Conservation (phyloP, 2,113 vertebrate genomes). For the Brachypodius melanocephalos region DNA sequence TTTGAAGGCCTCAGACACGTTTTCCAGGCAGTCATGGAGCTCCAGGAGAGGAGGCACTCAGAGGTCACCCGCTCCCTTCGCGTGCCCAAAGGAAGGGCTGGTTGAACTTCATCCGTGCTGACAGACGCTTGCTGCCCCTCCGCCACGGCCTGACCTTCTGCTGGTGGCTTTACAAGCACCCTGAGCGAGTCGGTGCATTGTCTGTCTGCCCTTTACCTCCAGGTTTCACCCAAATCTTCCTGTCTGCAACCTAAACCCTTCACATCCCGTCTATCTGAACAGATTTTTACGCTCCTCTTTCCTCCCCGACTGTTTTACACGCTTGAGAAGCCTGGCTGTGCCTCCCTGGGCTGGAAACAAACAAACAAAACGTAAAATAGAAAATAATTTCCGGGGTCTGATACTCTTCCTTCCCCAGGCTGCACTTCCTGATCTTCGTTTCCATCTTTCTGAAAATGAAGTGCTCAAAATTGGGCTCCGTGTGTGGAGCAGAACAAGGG, state of each 20-base stretch:
- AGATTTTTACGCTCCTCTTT: not conserved
- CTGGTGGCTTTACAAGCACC: not conserved
- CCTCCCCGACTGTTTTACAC: not conserved
- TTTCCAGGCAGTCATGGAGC: not conserved
- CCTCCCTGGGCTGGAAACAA: not conserved
- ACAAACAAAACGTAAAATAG: not conserved
- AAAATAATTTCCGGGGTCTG: not conserved
- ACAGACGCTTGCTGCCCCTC: not conserved
- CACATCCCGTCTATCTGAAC: not conserved
- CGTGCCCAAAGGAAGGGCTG: not conserved
- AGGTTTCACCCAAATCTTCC: not conserved
- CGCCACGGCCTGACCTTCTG: not conserved
- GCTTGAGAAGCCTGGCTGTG: not conserved
- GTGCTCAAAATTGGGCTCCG: not conserved
- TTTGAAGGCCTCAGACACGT: not conserved
- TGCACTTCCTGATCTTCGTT: accelerated
- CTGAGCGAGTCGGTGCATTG: not conserved
- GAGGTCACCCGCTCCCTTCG: not conserved
- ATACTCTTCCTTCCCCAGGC: not conserved
- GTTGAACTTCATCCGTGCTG: not conserved
- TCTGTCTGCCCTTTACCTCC: not conserved
- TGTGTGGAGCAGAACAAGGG: not conserved
- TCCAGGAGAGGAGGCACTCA: not conserved
- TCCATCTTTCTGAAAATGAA: not conserved
- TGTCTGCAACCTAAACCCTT: not conserved